Evolutionary conservation across 64 coral and sea anemone genomes (phyloP).

Genomic region (Anthopleura sola): DNA sequence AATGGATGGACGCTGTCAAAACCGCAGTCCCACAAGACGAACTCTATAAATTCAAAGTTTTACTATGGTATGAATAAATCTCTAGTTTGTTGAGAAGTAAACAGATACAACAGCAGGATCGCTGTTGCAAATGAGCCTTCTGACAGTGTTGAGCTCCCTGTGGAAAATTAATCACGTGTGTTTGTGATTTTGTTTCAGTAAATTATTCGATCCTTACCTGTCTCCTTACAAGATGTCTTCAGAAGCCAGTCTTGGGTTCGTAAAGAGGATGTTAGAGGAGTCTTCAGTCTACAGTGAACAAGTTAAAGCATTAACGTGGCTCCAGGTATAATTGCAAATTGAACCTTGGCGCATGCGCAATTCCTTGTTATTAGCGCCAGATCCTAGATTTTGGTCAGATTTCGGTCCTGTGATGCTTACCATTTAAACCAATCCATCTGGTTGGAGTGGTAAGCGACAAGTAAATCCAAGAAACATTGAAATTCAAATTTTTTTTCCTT

Average conservation of each 20-base stretch:
- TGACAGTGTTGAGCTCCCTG: neutral
- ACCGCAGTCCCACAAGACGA: conserved; percentile 75
- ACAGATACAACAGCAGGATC: no score
- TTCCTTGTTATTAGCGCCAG: no score
- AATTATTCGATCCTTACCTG: conserved; percentile 85
- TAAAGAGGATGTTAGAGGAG: conserved; percentile 69
- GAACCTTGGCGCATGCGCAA: neutral
- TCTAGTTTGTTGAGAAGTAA: no score
- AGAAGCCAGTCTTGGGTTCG: conserved; percentile 82
- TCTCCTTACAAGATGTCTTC: conserved; percentile 74
- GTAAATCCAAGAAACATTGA: no score
- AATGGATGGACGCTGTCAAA: conserved; percentile 98
- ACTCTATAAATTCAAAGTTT: conserved; percentile 80
- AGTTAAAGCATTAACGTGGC: conserved; percentile 82
- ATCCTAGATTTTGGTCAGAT: no score
- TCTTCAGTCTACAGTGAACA: conserved; percentile 62
- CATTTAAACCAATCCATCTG: no score
- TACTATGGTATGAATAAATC: conserved; percentile 61
- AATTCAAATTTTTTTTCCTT: neutral
- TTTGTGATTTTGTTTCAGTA: conserved; percentile 35
- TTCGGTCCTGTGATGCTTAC: no score
- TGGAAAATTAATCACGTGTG: neutral
- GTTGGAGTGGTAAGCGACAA: no score
- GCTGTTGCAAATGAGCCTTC: no score
- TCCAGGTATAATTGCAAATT: conserved; percentile 57